These are phyloP conservation scores for Silurus glanis DNA, from an alignment of 2,113 vertebrate genomes.

Conservation along the genomic window DNA sequence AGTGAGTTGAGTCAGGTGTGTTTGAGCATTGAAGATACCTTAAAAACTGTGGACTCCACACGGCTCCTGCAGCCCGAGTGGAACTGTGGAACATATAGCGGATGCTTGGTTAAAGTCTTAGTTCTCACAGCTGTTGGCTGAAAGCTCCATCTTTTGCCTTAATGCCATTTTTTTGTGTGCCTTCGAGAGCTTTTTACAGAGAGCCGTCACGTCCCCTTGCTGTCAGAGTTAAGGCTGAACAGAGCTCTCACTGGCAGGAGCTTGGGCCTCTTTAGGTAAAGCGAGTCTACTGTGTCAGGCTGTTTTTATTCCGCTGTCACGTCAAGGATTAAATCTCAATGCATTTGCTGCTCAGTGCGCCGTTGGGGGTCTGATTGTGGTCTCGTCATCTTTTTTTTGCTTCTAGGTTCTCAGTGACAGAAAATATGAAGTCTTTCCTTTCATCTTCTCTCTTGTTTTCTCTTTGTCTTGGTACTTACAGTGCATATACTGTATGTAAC, in stretches of 20 bases:
- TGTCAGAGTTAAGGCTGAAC: conserved; percentile 74
- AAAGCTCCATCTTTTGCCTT: neutral
- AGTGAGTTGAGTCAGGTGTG: conserved; percentile 6
- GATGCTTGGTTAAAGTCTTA: conserved; percentile 11
- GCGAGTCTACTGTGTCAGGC: conserved; percentile 77
- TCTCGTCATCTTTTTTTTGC: conserved; percentile 65
- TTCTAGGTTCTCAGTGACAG: conserved; percentile 62
- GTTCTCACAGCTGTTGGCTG: neutral
- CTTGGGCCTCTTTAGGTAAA: conserved; percentile 70
- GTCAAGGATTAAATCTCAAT: conserved; percentile 73
- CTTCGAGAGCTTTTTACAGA: conserved; percentile 53
- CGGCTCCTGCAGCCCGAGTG: neutral
- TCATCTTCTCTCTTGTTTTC: conserved; percentile 47
- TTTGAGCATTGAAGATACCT: neutral
- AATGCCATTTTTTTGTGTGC: conserved; percentile 12
- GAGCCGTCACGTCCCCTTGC: conserved; percentile 62
- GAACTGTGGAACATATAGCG: neutral
- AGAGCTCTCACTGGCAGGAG: conserved; percentile 65
- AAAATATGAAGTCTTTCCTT: conserved; percentile 58
- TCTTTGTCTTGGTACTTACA: conserved; percentile 51
- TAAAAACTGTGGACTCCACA: neutral
- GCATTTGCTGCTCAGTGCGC: conserved; percentile 68
- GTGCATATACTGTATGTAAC: neutral
- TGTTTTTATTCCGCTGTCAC: conserved; percentile 74
- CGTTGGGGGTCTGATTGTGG: conserved; percentile 73